Percentiles rank a stretch among this genome's conserved stretches.
Evolutionary conservation across 64 coral and sea anemone genomes (phyloP).

Genomic region (Catalaphyllia jardinei): DNA sequence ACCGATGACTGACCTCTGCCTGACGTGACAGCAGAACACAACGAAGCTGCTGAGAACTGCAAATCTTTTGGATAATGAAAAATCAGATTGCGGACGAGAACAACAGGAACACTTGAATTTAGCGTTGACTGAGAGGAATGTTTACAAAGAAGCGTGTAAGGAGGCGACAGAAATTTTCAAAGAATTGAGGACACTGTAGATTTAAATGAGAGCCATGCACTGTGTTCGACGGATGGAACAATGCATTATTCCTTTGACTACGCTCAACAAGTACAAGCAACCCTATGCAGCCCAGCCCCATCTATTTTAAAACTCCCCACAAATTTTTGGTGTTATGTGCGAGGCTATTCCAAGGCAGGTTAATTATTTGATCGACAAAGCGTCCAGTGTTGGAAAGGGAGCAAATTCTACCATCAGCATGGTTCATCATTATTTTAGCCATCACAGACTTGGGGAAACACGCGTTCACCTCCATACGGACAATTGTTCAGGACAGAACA

Average conservation of each 20-base stretch:
- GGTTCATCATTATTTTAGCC: conserved; percentile 34
- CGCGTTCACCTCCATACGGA: conserved; percentile 38
- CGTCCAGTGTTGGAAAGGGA: background rate
- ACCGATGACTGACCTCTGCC: conserved; percentile 63
- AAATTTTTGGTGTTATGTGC: conserved; percentile 19
- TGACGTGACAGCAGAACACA: conserved; percentile 62
- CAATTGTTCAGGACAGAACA: conserved; percentile 49
- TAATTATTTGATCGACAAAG: background rate
- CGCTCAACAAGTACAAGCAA: background rate
- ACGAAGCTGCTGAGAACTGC: conserved; percentile 19
- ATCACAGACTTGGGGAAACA: conserved; percentile 46
- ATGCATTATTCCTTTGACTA: background rate
- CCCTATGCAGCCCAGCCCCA: background rate
- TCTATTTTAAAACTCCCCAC: background rate
- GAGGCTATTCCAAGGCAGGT: conserved; percentile 17
- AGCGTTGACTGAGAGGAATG: conserved; percentile 38
- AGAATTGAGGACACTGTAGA: background rate
- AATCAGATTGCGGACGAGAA: conserved; percentile 19
- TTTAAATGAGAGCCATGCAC: background rate
- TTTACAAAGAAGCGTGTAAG: conserved; percentile 36
- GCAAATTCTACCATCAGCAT: conserved; percentile 31
- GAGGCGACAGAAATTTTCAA: background rate
- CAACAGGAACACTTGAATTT: conserved; percentile 46
- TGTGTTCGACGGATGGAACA: conserved; percentile 24
- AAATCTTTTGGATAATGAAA: conserved; percentile 56